These are phyloP conservation scores for Platalea minor DNA, from an alignment of 2,797 vertebrate genomes.

Conservation along the genomic window DNA sequence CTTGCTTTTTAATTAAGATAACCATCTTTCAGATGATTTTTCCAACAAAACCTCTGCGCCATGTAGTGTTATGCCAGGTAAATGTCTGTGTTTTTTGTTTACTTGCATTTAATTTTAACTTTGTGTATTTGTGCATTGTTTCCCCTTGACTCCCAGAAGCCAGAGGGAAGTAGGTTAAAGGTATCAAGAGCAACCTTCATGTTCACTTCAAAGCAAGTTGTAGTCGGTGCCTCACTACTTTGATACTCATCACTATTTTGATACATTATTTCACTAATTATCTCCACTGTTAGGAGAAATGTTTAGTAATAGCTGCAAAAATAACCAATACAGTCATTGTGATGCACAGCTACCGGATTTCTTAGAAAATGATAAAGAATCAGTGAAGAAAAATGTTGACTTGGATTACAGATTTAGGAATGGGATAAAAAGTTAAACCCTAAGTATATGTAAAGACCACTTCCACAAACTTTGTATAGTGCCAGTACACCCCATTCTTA, in stretches of 20 bases:
- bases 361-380: not conserved
- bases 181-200: not conserved
- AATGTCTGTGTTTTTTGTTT: not conserved
- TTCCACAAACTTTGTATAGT: not conserved
- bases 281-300: not conserved
- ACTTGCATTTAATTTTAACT: not conserved
- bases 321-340: not conserved
- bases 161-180: not conserved
- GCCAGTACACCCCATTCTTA: not conserved
- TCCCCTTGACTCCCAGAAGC: not conserved
- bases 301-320: not conserved
- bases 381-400: not conserved
- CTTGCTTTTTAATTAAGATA: not conserved
- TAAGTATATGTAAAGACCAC: not conserved
- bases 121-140: not conserved
- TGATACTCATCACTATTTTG: not conserved
- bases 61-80: not conserved
- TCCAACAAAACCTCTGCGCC: not conserved
- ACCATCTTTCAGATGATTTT: not conserved
- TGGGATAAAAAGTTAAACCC: not conserved
- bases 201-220: slow-evolving; percentile 17
- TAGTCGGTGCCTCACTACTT: not conserved
- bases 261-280: not conserved
- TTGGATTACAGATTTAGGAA: not conserved
- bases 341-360: not conserved